Percentiles rank a stretch among this genome's conserved stretches.
Evolutionary conservation across 2,113 vertebrate species (phyloP).

Genomic region (Hirundichthys speculiger): DNA sequence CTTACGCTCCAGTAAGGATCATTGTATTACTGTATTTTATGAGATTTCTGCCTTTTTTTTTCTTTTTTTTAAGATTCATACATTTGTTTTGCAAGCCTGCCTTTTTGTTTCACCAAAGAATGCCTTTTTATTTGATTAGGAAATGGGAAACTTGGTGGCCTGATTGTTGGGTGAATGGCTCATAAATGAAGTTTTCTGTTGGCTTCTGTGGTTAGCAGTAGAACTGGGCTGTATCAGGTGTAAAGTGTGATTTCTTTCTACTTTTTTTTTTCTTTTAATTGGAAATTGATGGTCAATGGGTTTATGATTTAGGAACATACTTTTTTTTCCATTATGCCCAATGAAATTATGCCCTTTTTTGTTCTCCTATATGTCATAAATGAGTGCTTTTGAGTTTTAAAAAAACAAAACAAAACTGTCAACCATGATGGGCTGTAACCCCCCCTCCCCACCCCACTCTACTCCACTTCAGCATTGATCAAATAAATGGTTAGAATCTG

Average conservation of each 20-base stretch:
- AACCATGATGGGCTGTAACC: too few relatives aligned
- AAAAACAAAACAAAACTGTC: too few relatives aligned
- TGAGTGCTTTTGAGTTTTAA: too few relatives aligned
- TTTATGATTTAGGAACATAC: too few relatives aligned
- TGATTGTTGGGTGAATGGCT: constrained; percentile 2
- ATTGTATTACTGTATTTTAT: too few relatives aligned
- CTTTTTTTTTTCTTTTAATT: too few relatives aligned
- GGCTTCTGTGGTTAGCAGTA: background rate
- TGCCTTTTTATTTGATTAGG: constrained; percentile 13
- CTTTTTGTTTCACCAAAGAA: constrained; percentile 71
- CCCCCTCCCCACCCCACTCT: too few relatives aligned
- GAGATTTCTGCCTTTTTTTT: background rate
- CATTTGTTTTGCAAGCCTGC: constrained; percentile 32
- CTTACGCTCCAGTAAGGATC: constrained; percentile 6
- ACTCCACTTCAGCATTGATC: constrained; percentile 2
- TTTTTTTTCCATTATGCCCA: background rate
- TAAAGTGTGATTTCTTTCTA: too few relatives aligned
- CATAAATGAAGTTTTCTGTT: background rate
- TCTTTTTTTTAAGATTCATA: background rate
- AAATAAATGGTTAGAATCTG: background rate
- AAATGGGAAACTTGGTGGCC: constrained; percentile 6
- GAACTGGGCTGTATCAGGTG: too few relatives aligned
- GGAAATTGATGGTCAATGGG: too few relatives aligned
- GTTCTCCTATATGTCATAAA: constrained; percentile 18
- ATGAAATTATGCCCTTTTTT: background rate